These are phyloP conservation scores for Psilopogon haemacephalus DNA, from an alignment of 2,113 vertebrate genomes.

Conservation along the genomic window DNA sequence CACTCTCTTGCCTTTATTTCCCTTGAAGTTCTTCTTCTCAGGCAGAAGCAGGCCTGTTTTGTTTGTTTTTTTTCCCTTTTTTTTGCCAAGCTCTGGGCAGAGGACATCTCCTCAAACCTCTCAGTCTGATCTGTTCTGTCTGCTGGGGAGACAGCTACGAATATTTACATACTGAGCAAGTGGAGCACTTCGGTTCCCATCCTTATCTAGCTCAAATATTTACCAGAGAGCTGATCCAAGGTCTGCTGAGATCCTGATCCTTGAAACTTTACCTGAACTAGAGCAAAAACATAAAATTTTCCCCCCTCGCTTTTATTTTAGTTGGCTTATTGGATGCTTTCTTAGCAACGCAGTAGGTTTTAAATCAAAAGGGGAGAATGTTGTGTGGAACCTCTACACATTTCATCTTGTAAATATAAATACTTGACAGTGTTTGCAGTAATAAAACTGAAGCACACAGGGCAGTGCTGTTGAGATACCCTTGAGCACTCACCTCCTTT, in stretches of 20 bases:
- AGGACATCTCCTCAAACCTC: background rate
- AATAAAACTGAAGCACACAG: too few relatives aligned
- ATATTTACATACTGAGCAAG: slow-evolving; percentile 28
- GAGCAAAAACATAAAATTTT: too few relatives aligned
- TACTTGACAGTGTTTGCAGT: too few relatives aligned
- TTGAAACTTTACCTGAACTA: background rate
- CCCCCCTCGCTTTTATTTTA: background rate
- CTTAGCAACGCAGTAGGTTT: background rate
- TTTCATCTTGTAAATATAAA: too few relatives aligned
- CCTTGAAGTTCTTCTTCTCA: background rate
- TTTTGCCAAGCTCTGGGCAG: background rate
- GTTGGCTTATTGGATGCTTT: background rate
- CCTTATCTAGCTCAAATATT: slow-evolving; percentile 63
- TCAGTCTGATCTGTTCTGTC: slow-evolving; percentile 26
- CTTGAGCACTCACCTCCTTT: too few relatives aligned
- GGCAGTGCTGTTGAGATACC: too few relatives aligned
- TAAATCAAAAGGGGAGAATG: background rate
- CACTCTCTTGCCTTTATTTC: background rate
- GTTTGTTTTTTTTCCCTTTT: too few relatives aligned
- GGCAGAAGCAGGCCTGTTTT: background rate
- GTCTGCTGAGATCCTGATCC: background rate
- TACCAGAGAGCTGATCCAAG: slow-evolving; percentile 42
- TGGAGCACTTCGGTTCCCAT: slow-evolving; percentile 26
- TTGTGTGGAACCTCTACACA: too few relatives aligned
- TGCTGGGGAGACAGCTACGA: slow-evolving; percentile 17